Percentiles rank a stretch among this genome's conserved stretches.
Conservation (phyloP, 2,113 vertebrate species). For the Microtus oregoni region DNA sequence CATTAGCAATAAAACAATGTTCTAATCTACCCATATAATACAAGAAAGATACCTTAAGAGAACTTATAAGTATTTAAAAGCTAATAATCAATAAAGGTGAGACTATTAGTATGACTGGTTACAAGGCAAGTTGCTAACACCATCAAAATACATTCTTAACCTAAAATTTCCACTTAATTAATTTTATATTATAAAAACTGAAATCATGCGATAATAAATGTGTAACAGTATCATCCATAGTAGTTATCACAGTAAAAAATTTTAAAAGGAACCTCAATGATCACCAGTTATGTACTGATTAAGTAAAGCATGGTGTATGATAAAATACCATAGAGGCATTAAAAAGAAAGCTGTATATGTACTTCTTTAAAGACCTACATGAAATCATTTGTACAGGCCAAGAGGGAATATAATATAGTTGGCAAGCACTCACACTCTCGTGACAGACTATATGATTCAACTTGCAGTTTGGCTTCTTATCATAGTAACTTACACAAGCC, state of each 20-base stretch:
- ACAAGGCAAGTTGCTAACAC: constrained; percentile 47
- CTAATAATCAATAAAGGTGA: neutral
- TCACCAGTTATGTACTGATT: neutral
- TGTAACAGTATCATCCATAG: constrained; percentile 19
- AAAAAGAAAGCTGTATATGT: constrained; percentile 37
- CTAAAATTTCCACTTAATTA: constrained; percentile 3
- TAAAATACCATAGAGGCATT: constrained; percentile 27
- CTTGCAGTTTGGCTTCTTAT: neutral
- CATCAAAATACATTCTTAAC: neutral
- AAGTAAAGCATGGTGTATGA: constrained; percentile 27
- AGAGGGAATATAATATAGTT: constrained; percentile 8
- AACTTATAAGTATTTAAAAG: constrained; percentile 48
- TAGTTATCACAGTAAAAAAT: constrained; percentile 59
- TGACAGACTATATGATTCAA: neutral
- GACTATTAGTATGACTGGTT: constrained; percentile 33
- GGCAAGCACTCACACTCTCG: constrained; percentile 21
- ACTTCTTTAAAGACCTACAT: constrained; percentile 13
- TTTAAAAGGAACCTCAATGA: neutral
- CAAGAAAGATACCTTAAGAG: constrained; percentile 55
- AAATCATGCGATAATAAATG: constrained; percentile 42
- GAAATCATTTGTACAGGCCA: constrained; percentile 40
- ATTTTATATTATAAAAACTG: neutral
- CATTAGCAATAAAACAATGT: constrained; percentile 50
- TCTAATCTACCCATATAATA: constrained; percentile 1
- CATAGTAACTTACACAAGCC: constrained; percentile 52